Percentiles rank a stretch among this genome's conserved stretches.
phyloP scores from a whole-genome alignment of 1,140 invertebrate species.

The Brachionus asplanchnoidis region DNA sequence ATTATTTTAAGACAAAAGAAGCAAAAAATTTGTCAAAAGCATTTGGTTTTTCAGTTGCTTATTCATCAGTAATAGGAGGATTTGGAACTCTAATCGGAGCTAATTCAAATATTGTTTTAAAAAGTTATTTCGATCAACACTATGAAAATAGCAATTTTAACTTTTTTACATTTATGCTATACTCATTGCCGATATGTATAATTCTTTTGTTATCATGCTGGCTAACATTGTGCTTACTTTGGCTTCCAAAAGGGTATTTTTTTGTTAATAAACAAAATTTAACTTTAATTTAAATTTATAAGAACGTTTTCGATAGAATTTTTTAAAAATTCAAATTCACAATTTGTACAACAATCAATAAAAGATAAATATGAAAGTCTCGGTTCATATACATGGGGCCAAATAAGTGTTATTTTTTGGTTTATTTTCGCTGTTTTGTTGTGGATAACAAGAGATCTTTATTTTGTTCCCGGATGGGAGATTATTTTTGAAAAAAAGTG shows the following conservation, averaged over 20 bases:
- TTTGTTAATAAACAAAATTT: not conserved
- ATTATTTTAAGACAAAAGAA: not conserved
- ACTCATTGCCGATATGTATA: not conserved
- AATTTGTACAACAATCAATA: constrained; percentile 40
- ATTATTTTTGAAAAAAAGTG: constrained; percentile 48
- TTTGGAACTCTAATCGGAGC: constrained; percentile 80
- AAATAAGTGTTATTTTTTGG: constrained; percentile 66
- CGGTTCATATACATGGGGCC: constrained; percentile 69
- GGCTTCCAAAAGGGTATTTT: constrained; percentile 3
- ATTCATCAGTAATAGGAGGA: constrained; percentile 74
- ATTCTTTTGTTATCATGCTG: not conserved
- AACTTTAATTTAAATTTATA: not conserved
- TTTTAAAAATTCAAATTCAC: not conserved
- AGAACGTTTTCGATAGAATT: not conserved
- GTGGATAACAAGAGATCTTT: constrained; percentile 79
- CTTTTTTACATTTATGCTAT: constrained; percentile 24
- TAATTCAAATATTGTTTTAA: constrained; percentile 79
- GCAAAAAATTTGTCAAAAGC: constrained; percentile 7
- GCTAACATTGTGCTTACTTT: not conserved
- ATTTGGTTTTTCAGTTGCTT: constrained; percentile 66
- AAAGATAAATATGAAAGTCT: constrained; percentile 64
- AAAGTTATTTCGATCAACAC: constrained; percentile 64
- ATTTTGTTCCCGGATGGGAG: constrained; percentile 71
- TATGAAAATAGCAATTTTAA: not conserved
- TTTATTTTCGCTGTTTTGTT: constrained; percentile 72